Conservation (phyloP, 2,888 invertebrate genomes). For the Chironomus tentans region DNA sequence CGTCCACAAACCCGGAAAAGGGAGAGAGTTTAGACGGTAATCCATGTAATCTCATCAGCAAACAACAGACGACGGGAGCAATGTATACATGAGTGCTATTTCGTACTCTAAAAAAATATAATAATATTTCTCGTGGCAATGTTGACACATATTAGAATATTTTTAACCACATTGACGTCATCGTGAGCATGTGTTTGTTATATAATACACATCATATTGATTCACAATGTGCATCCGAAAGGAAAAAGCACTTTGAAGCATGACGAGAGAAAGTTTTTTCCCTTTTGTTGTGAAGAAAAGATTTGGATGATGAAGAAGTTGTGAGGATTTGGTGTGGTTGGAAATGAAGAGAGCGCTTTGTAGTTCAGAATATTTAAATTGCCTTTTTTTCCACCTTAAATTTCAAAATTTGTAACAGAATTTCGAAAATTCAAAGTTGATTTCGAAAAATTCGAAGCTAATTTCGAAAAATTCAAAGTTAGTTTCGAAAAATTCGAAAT, state of each 20-base stretch:
- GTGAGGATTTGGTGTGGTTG: no score
- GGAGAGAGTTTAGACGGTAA: background rate
- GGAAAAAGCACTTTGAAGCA: background rate
- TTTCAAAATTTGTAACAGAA: no score
- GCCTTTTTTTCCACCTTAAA: no score
- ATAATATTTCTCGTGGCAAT: background rate
- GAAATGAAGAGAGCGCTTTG: no score
- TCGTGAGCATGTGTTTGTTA: background rate
- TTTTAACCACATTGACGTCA: background rate
- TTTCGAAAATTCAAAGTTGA: no score
- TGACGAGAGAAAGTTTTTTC: background rate
- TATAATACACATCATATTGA: background rate
- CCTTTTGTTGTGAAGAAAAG: background rate
- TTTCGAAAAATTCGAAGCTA: no score
- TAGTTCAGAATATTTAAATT: no score
- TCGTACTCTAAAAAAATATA: no score
- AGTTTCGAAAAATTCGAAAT: no score
- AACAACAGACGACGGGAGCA: background rate
- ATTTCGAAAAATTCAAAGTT: no score
- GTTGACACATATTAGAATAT: background rate
- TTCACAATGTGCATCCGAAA: background rate
- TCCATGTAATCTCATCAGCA: background rate
- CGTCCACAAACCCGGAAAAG: background rate
- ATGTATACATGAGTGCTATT: background rate
- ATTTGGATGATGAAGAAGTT: no score